phyloP scores from a whole-genome alignment of 2,888 invertebrate genomes.

The Exocentrus adspersus region DNA sequence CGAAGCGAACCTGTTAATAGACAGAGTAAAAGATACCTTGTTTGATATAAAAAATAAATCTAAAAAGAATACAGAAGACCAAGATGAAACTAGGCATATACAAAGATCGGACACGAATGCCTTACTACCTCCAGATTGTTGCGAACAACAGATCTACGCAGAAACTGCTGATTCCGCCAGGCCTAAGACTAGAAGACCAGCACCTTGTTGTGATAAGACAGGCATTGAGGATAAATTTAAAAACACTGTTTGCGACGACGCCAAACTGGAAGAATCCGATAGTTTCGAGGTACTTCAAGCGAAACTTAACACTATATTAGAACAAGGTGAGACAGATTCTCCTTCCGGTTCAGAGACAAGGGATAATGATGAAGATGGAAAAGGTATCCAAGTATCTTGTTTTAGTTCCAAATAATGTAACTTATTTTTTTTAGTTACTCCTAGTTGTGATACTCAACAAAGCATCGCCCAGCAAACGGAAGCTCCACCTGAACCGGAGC shows the following conservation, averaged over 20 bases:
- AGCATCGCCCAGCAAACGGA: neutral
- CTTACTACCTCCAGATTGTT: neutral
- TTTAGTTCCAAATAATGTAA: too few relatives aligned
- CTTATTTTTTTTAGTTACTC: too few relatives aligned
- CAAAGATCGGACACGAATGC: neutral
- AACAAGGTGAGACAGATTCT: conserved; percentile 42
- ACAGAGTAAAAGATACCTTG: conserved; percentile 49
- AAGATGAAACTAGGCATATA: neutral
- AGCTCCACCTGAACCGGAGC: neutral
- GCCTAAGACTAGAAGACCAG: conserved; percentile 19
- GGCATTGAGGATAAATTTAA: conserved; percentile 22
- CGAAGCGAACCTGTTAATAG: conserved; percentile 50
- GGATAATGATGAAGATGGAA: neutral
- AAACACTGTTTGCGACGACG: conserved; percentile 9
- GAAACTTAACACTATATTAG: conserved; percentile 47
- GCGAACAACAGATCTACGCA: neutral
- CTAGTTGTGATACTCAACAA: too few relatives aligned
- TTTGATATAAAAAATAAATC: conserved; percentile 45
- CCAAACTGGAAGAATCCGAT: conserved; percentile 24
- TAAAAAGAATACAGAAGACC: neutral
- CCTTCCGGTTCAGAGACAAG: conserved; percentile 12
- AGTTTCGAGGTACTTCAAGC: conserved; percentile 41
- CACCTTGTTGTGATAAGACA: neutral
- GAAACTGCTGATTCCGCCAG: neutral
- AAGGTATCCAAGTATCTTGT: too few relatives aligned